Evolutionary conservation across 2,797 vertebrate genomes (phyloP), one percentile per base, ranked within the genome.

Genomic region (Centroberyx gerrardi): DNA sequence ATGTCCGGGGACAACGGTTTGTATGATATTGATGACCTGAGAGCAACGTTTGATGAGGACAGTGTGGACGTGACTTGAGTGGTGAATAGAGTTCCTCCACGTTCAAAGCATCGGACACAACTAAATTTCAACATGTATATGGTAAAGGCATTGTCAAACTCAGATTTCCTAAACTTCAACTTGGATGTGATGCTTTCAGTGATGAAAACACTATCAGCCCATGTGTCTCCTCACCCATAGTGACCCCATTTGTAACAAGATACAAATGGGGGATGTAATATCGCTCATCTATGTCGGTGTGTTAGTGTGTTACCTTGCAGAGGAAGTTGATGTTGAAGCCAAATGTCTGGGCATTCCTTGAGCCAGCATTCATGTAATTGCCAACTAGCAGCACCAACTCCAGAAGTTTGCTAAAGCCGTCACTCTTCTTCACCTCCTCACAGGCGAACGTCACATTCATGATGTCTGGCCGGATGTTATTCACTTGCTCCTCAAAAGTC

Each of bases 321-420:
- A 99, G 97, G 81, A 99, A 99, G 87, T 85, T 97, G 93, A 99
- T 82, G 87, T 98, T 98, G 93, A 99, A 99, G 17, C 98, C 98
- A 3, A 99, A 96, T 0, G 97, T 98, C 29, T 99, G 98, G 7
- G 98, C 98, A 0, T 99, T 99, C 87, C 98, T 96, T 9, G 98
- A 99, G 74, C 98, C 98, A 0, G 98, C 95, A 42, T 99, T 99
- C 98, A 99, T 99, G 94, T 97, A 99, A 91, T 99, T 99, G 40
- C 98, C 98, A 40, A 99, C 94, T 67, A 99, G 91, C 31, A 99
- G 90, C 60, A 99, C 94, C 77, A 99, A 33, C 81, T 98, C 97
- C 79, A 99, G 90, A 15, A 99, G 92, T 76, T 76, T 96, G 82
- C 86, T 93, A 72, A 99, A 98, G 86, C 92, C 92, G n/a, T 99